Evolutionary conservation across 2,797 vertebrate genomes (phyloP), one percentile per base, ranked within the genome.

Genomic region (Malacoraja senta): DNA sequence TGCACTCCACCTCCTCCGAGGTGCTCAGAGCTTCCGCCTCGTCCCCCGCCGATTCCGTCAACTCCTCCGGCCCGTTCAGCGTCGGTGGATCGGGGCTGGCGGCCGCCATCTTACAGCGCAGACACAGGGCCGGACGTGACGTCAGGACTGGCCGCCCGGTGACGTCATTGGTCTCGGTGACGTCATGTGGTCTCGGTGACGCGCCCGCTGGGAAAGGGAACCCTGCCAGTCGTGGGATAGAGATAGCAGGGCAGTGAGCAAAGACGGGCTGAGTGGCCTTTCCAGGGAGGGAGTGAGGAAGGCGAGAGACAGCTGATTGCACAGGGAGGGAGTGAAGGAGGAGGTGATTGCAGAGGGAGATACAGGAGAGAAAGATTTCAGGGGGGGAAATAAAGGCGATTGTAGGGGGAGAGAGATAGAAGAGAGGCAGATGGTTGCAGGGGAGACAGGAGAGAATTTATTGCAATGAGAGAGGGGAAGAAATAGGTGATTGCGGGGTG

Each of bases 91-190:
- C 95, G 94, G 96, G 94, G 94, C 93, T 92, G 90, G 90, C 96
- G 96, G 97, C 97, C 97, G 97, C 97, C 97, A 97, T 97, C 97
- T 97, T 97, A 97, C 96, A 97, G 90, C 71, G 44, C 68, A 72
- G 68, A 29, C n/a, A n/a, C 38, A 29, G 53, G 71, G 90, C 90
- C 90, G 90, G 90, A 92, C 24, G 35, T 92, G 90, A 92, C 90
- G 90, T 8, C 71, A 58, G 12, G 10, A 12, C 83, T 58, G 21
- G 26, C 24, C 26, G 26, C 53, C 53, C 9, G 44, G 24, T 86
- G 83, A 63, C 83, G 83, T 86, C 83, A 86, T n/a, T n/a, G n/a
- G n/a, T n/a, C n/a, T n/a, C 9, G 44, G 24, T 86, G 83, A 63
- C 83, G 83, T 86, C 83, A 86, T n/a, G 24, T 12, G 4, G 35